A percentile compares a stretch with the other conserved stretches of the same genome.
Evolutionary conservation across 2,113 vertebrate genomes (phyloP).

Genomic region (Callipepla squamata): DNA sequence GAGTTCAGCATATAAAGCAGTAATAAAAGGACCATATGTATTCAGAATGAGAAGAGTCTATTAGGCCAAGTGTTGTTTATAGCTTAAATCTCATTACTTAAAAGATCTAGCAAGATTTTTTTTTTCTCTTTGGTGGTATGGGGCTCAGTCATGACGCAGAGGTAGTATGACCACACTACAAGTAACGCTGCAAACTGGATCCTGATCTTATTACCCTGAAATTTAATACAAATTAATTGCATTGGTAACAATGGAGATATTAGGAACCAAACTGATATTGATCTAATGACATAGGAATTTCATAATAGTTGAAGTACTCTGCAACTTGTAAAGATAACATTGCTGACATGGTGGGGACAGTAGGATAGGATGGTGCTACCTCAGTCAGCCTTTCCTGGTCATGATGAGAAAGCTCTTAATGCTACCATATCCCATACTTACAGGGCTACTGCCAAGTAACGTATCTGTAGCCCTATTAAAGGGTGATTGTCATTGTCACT

Average conservation of each 20-base stretch:
- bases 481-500: background rate
- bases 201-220: background rate
- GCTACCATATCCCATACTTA: background rate
- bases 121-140: background rate
- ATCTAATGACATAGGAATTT: background rate
- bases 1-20: background rate
- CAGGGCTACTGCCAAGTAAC: background rate
- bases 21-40: background rate
- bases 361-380: background rate
- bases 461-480: background rate
- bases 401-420: background rate
- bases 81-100: background rate
- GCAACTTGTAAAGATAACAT: background rate
- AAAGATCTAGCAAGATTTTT: background rate
- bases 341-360: background rate
- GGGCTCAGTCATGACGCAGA: background rate
- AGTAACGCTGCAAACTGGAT: fast-evolving
- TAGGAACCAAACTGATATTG: background rate
- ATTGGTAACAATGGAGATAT: background rate
- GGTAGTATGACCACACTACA: background rate
- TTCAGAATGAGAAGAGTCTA: background rate
- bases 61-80: background rate
- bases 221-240: background rate
- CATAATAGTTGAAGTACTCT: background rate
- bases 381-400: background rate